Conservation (phyloP, 2,797 vertebrate genomes). For the Heteromormyrus szaboi region DNA sequence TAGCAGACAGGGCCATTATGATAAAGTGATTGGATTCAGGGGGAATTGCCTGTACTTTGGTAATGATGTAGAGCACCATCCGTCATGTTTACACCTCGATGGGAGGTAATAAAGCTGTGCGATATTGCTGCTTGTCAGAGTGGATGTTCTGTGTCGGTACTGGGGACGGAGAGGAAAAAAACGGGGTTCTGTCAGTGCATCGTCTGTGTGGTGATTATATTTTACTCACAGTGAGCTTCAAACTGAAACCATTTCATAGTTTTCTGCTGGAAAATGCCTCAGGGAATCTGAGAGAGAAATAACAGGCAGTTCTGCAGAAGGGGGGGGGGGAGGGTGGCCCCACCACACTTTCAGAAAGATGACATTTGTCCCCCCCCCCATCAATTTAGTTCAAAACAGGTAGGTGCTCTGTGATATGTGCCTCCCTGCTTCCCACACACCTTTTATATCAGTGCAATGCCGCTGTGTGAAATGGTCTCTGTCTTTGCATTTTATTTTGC, state of each 20-base stretch:
- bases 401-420: background rate
- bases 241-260: constrained; percentile 9
- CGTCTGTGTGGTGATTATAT: constrained; percentile 20
- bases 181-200: background rate
- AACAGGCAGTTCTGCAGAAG: background rate
- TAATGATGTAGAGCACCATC: constrained; percentile 22
- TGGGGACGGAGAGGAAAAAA: background rate
- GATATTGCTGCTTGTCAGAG: constrained; percentile 22
- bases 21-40: constrained; percentile 23
- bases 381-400: constrained; percentile 5
- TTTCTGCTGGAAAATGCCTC: background rate
- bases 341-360: background rate
- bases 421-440: background rate
- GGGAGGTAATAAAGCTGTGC: constrained; percentile 27
- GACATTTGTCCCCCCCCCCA: background rate
- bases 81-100: constrained; percentile 15
- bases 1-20: constrained; percentile 12
- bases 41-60: constrained; percentile 24
- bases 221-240: constrained; percentile 15
- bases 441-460: background rate
- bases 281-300: background rate
- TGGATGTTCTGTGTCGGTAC: constrained; percentile 16
- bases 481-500: background rate
- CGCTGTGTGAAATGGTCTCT: background rate
- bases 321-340: background rate